These are phyloP conservation scores for Xylocampa areola DNA, from an alignment of 2,888 invertebrate species.

Conservation along the genomic window DNA sequence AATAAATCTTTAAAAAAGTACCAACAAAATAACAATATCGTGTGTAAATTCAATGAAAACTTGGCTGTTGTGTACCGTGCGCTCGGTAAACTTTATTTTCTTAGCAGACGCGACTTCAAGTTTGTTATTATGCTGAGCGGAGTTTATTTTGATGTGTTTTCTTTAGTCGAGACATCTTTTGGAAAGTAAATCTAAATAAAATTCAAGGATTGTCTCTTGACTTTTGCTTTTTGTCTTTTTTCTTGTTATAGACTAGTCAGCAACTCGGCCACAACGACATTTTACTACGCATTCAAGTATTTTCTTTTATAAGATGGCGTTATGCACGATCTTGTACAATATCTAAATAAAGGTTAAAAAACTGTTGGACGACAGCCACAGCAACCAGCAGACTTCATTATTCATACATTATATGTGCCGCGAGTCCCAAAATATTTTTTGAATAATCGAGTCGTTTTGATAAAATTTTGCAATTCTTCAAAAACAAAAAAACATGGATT, in stretches of 20 bases:
- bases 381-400: no score
- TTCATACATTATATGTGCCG: no score
- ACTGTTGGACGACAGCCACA: no score
- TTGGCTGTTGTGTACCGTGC: conserved; percentile 30
- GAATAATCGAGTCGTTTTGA: no score
- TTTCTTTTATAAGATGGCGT: no score
- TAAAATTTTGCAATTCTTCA: no score
- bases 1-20: conserved; percentile 28
- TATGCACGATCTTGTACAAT: no score
- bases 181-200: conserved; percentile 31
- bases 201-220: conserved; percentile 12
- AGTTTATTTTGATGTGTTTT: conserved; percentile 58
- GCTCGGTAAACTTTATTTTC: conserved; percentile 55
- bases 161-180: conserved; percentile 39
- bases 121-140: conserved; percentile 51
- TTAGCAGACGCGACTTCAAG: conserved; percentile 40
- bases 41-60: conserved; percentile 53
- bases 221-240: conserved; percentile 20
- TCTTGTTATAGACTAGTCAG: not conserved
- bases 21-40: conserved; percentile 40
- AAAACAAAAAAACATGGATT: no score
- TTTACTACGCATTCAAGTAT: no score
- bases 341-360: no score
- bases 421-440: no score
- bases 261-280: no score